Evolutionary conservation across 2,797 vertebrate genomes (phyloP).

Genomic region (Pipistrellus nathusii): DNA sequence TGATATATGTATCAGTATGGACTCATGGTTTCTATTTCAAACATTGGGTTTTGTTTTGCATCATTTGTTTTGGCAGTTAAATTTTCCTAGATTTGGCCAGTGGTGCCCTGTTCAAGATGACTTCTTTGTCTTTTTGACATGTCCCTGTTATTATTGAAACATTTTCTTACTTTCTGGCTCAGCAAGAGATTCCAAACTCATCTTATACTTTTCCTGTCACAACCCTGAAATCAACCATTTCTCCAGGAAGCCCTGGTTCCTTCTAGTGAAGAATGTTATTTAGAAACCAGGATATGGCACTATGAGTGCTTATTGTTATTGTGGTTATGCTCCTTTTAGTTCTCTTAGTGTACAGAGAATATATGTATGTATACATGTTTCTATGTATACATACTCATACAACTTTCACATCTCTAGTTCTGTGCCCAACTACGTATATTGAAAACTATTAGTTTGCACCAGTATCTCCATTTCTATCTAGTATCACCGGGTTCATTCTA

Average conservation of each 20-base stretch:
- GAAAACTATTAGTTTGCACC: not conserved
- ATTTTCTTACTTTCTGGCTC: not conserved
- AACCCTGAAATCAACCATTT: not conserved
- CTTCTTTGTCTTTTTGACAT: not conserved
- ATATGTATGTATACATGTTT: not conserved
- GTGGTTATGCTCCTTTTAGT: not conserved
- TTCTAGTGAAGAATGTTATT: not conserved
- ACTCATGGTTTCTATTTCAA: slow-evolving; percentile 19
- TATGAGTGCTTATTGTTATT: not conserved
- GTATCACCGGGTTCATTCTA: not conserved
- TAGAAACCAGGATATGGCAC: not conserved
- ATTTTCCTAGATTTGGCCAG: not conserved
- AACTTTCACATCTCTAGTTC: not conserved
- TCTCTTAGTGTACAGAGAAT: not conserved
- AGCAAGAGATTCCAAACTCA: not conserved
- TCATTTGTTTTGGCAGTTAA: not conserved
- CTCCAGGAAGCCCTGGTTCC: not conserved
- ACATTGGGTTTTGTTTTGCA: not conserved
- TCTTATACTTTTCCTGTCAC: not conserved
- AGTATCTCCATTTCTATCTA: not conserved
- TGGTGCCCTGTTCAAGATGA: not conserved
- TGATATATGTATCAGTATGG: not conserved
- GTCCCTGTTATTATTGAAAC: not conserved
- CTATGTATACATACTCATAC: accelerated
- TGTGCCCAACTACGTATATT: not conserved